A percentile compares a stretch with the other conserved stretches of the same genome.
Evolutionary conservation across 2,113 vertebrate species (phyloP).

Genomic region (Empidonax alnorum): DNA sequence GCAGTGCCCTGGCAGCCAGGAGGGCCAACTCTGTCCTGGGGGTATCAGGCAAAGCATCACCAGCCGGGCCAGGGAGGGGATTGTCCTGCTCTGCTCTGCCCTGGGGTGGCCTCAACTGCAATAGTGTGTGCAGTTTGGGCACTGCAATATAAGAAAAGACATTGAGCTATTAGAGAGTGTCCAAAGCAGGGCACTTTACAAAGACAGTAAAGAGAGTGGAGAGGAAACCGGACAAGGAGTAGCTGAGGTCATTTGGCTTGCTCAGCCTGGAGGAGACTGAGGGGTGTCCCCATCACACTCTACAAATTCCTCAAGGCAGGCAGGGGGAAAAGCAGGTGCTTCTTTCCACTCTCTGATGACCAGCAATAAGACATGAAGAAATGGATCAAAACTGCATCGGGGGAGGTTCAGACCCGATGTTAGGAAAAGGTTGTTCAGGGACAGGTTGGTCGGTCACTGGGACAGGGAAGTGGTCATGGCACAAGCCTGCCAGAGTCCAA

Average conservation of each 20-base stretch:
- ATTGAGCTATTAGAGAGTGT: not conserved
- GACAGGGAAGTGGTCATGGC: not conserved
- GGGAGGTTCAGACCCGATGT: not conserved
- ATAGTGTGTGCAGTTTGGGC: not conserved
- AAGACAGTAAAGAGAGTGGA: not conserved
- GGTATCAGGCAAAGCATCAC: no score
- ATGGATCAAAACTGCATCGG: not conserved
- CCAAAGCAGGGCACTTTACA: not conserved
- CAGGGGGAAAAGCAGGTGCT: accelerated
- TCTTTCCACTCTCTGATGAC: not conserved
- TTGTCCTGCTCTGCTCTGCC: no score
- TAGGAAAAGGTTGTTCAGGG: not conserved
- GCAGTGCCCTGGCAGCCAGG: no score
- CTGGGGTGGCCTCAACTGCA: no score
- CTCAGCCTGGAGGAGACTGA: not conserved
- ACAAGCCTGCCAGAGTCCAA: not conserved
- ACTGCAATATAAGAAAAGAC: not conserved
- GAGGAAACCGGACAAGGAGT: not conserved
- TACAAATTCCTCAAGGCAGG: not conserved
- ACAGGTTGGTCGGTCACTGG: not conserved
- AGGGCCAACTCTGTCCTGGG: no score
- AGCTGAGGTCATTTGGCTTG: not conserved
- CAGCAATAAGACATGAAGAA: not conserved
- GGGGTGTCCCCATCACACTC: not conserved
- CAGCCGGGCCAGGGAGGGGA: no score